Conservation (phyloP, 2,113 vertebrate genomes). For the Polypterus bichir region DNA sequence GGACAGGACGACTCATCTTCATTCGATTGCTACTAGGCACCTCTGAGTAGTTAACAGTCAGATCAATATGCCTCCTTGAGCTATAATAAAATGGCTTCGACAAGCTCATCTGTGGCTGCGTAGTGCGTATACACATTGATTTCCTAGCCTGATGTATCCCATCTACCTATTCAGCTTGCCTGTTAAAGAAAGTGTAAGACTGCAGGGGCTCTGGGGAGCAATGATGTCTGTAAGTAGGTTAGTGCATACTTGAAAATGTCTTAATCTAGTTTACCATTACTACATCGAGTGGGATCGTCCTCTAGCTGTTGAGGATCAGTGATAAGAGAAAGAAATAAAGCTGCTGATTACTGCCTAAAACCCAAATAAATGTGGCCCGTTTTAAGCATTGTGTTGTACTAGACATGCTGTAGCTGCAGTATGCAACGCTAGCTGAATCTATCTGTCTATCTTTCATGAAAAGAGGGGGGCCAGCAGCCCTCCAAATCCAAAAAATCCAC, state of each 20-base stretch:
- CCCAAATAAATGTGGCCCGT: too few species aligned
- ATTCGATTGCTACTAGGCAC: constrained; percentile 52
- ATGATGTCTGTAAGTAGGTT: constrained; percentile 59
- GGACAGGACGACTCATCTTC: constrained; percentile 51
- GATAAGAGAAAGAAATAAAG: too few species aligned
- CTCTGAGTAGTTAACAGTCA: constrained; percentile 51
- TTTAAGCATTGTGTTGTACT: too few species aligned
- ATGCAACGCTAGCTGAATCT: too few species aligned
- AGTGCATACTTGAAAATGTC: constrained; percentile 59
- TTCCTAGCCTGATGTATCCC: constrained; percentile 65
- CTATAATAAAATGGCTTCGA: constrained; percentile 65
- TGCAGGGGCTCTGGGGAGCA: constrained; percentile 56
- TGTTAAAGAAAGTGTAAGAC: constrained; percentile 57
- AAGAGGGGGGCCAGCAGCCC: too few species aligned
- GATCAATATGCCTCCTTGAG: constrained; percentile 66
- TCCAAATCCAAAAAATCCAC: too few species aligned
- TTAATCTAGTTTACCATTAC: constrained; percentile 47
- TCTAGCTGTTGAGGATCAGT: neutral
- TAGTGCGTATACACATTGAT: constrained; percentile 66
- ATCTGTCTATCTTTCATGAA: too few species aligned
- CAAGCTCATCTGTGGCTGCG: constrained; percentile 55
- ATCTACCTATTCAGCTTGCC: constrained; percentile 70
- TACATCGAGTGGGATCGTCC: constrained; percentile 31
- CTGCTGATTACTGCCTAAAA: too few species aligned
- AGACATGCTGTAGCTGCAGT: too few species aligned